phyloP scores from a whole-genome alignment of 2,797 vertebrate species.

The Lophotriccus pileatus region DNA sequence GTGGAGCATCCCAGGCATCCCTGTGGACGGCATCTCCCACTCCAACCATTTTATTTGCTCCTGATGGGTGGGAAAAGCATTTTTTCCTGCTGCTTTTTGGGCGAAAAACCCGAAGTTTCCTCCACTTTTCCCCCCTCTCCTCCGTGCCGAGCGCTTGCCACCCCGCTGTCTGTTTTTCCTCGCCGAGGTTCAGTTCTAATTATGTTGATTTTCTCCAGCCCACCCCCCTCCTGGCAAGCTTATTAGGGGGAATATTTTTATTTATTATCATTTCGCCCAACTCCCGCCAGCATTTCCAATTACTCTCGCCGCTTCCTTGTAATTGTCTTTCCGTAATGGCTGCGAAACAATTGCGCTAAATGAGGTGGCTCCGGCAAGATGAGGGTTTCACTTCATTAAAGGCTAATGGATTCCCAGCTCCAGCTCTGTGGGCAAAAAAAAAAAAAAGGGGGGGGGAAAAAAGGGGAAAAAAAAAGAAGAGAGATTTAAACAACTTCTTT shows the following conservation, averaged over 20 bases:
- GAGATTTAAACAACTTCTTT: constrained; percentile 75
- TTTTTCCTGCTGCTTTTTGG: not conserved
- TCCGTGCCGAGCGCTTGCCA: constrained; percentile 66
- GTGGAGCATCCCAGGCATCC: not conserved
- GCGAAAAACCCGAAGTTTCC: constrained; percentile 30
- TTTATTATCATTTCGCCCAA: constrained; percentile 98
- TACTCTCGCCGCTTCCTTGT: constrained; percentile 99
- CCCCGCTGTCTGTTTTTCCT: constrained; percentile 84
- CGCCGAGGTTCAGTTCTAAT: constrained; percentile 95
- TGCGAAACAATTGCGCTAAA: constrained; percentile 99
- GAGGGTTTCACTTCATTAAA: constrained; percentile 99
- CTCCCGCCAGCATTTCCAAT: constrained; percentile 99
- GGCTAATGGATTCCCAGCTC: constrained; percentile 94
- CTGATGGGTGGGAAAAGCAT: fast-evolving
- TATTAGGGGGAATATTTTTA: constrained; percentile 99
- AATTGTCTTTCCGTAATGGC: constrained; percentile 99
- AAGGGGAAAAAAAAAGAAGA: not conserved
- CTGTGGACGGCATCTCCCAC: not conserved
- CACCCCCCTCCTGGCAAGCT: constrained; percentile 91
- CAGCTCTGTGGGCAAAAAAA: constrained; percentile 73
- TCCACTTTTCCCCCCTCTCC: constrained; percentile 49
- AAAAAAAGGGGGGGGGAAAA: not conserved
- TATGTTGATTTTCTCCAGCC: constrained; percentile 99
- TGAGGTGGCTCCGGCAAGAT: constrained; percentile 99
- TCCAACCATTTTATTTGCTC: not conserved